These are phyloP conservation scores for Drosophila kuntzei DNA, from an alignment of 2,888 invertebrate species.

Conservation along the genomic window DNA sequence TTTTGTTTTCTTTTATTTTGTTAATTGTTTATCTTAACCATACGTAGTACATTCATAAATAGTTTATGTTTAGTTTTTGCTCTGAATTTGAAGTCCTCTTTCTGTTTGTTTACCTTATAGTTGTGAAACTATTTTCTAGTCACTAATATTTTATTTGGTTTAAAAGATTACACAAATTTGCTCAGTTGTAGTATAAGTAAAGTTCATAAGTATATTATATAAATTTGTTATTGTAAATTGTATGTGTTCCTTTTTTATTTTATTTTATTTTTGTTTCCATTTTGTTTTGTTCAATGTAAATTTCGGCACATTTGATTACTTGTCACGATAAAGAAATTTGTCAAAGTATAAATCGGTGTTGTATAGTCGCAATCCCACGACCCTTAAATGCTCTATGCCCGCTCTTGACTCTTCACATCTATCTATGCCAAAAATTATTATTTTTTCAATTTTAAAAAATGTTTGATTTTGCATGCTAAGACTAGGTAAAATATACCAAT, in stretches of 20 bases:
- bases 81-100: slow-evolving; percentile 54
- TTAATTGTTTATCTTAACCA: slow-evolving; percentile 46
- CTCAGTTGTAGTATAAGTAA: slow-evolving; percentile 55
- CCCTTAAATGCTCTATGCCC: slow-evolving; percentile 27
- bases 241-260: slow-evolving; percentile 40
- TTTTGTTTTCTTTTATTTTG: slow-evolving; percentile 2
- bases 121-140: slow-evolving; percentile 56
- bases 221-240: slow-evolving; percentile 77
- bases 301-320: slow-evolving; percentile 74
- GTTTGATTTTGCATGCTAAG: not conserved
- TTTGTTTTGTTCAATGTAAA: slow-evolving; percentile 43
- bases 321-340: slow-evolving; percentile 41
- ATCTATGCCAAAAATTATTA: slow-evolving; percentile 7
- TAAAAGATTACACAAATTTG: slow-evolving; percentile 63
- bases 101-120: slow-evolving; percentile 31
- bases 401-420: slow-evolving; percentile 13
- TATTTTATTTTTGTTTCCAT: not conserved
- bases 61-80: slow-evolving; percentile 27
- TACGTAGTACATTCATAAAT: slow-evolving; percentile 50
- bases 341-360: slow-evolving; percentile 43
- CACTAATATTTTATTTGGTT: slow-evolving; percentile 39
- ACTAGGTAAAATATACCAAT: not conserved
- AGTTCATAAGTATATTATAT: slow-evolving; percentile 62
- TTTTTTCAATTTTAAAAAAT: not conserved
- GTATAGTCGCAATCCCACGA: slow-evolving; percentile 28